Base-by-base conservation (phyloP, 2,797 vertebrate species). In the Toxotes lorentzi region DNA sequence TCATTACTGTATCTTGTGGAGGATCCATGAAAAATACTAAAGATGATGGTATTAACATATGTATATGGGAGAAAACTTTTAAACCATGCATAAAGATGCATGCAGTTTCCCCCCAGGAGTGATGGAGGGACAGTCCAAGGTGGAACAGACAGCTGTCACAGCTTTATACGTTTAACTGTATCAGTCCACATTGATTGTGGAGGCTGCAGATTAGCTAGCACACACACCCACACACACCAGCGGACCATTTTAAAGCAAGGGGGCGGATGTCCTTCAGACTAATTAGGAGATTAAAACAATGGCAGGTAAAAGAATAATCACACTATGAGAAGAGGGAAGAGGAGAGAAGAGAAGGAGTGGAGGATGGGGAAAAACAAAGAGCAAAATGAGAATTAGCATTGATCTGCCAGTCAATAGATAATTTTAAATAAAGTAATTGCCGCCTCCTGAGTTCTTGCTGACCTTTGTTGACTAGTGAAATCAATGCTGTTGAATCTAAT, bases 391-490 rank as follows among this genome's bases (percentile, higher is more conserved):
- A 97, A 98, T 97, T 97, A 96, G 94, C 96, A 98, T 98, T 97
- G 97, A 99, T 98, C 97, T 96, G 95, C 91, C 92, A 95, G 94
- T 96, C 96, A 97, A 97, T 96, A 97, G 96, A 97, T 97, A 95
- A 98, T 99, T 98, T 97, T 97, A 97, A 97, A 97, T 97, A 97
- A 98, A 98, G 97, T 97, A 97, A 97, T 97, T 97, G 97, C 96
- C 92, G 94, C 95, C 96, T 96, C 96, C 94, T 88, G 93, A 97
- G 95, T 97, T 98, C 96, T 96, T 96, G 95, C 96, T 97, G 97
- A 99, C 97, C 97, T 97, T 96, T 94, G 97, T 96, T 96, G 96
- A 96, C 97, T 96, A 97, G 96, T 97, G 95, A 97, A 97, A 99
- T 98, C 97, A 96, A 97, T 99, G 97, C 96, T 97, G 94, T 98